Percentiles rank a stretch among this genome's conserved stretches.
These are phyloP conservation scores for Marisa cornuarietis DNA, from an alignment of 1,140 invertebrate species.

Conservation along the genomic window DNA sequence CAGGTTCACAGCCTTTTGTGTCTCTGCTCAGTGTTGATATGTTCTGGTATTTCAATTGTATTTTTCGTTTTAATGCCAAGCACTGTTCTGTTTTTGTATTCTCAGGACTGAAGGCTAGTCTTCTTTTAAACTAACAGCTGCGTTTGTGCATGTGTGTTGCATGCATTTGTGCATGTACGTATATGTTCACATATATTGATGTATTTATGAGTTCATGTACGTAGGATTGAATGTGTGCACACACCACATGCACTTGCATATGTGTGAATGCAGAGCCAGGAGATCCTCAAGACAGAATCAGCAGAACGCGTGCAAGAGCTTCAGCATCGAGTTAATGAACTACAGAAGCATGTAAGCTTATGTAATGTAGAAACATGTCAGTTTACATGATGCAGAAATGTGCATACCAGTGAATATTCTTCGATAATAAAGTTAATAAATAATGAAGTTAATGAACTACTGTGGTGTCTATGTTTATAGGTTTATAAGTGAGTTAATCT, in stretches of 20 bases:
- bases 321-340: slow-evolving; percentile 35
- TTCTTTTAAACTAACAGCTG: not conserved
- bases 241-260: not conserved
- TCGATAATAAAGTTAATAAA: too few species aligned
- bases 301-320: slow-evolving; percentile 44
- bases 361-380: too few species aligned
- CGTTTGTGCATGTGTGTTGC: not conserved
- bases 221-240: too few species aligned
- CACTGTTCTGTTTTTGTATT: not conserved
- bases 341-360: slow-evolving; percentile 50
- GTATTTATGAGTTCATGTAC: too few species aligned
- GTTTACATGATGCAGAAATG: too few species aligned
- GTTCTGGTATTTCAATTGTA: not conserved
- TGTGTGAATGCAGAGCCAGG: slow-evolving; percentile 1
- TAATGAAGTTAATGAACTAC: too few species aligned
- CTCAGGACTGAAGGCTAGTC: not conserved
- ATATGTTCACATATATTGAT: not conserved
- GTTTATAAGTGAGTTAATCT: too few species aligned
- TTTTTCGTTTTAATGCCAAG: not conserved
- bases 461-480: too few species aligned
- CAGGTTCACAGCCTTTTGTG: slow-evolving; percentile 37
- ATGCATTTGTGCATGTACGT: not conserved
- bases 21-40: not conserved
- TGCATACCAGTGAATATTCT: too few species aligned
- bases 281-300: slow-evolving; percentile 28